Evolutionary conservation across 2,113 vertebrate genomes (phyloP).

Genomic region (Argyrosomus japonicus): DNA sequence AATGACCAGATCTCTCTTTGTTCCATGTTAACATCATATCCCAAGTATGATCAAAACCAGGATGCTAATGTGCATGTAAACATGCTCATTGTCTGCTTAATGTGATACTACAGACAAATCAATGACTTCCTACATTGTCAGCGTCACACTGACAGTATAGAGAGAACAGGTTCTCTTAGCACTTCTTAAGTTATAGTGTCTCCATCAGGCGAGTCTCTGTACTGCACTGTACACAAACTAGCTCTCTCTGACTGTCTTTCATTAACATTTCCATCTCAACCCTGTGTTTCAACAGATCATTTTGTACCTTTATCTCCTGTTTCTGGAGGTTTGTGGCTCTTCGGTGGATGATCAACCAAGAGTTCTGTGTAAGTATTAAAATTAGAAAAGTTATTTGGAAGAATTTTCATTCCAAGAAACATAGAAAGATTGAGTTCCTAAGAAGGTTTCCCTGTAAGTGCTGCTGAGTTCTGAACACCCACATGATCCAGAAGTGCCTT

Average conservation of each 20-base stretch:
- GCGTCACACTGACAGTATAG: not conserved
- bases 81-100: not conserved
- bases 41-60: not conserved
- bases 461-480: no score
- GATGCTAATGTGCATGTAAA: not conserved
- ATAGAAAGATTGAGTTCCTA: not conserved
- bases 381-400: not conserved
- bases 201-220: not conserved
- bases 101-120: no score
- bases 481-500: no score
- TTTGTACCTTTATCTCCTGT: conserved; percentile 45
- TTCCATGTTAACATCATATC: not conserved
- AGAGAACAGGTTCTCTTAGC: not conserved
- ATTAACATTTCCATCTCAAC: not conserved
- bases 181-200: not conserved
- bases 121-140: not conserved
- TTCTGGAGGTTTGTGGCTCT: not conserved
- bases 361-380: conserved; percentile 29
- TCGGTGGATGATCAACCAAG: conserved; percentile 28
- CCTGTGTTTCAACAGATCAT: not conserved
- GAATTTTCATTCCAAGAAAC: not conserved
- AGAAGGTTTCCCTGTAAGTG: not conserved
- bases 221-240: not conserved
- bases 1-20: not conserved
- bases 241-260: not conserved